phyloP scores from a whole-genome alignment of 2,113 vertebrate genomes.

The Phocoena phocoena region DNA sequence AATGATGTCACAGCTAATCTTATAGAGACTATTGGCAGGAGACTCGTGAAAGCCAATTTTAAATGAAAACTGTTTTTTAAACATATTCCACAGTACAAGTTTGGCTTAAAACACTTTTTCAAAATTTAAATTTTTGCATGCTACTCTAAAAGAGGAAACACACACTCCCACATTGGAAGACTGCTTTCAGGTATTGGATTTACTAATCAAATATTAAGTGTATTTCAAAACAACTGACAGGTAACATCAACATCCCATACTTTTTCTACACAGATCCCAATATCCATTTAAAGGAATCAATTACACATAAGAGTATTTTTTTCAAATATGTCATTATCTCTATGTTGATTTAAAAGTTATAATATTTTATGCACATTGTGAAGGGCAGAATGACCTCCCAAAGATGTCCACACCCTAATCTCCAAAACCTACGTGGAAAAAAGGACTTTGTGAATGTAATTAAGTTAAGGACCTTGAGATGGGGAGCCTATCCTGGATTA shows the following conservation, averaged over 20 bases:
- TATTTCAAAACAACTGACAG: constrained; percentile 1
- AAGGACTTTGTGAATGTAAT: not conserved
- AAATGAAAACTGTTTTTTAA: constrained; percentile 58
- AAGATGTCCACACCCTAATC: not conserved
- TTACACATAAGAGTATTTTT: not conserved
- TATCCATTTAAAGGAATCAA: not conserved
- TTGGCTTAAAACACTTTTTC: constrained; percentile 5
- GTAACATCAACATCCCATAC: not conserved
- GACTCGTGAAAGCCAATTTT: constrained; percentile 21
- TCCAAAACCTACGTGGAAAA: not conserved
- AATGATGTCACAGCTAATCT: constrained; percentile 5
- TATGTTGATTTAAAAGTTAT: not conserved
- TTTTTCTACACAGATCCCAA: not conserved
- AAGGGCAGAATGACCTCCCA: not conserved
- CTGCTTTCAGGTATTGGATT: not conserved
- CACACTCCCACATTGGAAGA: not conserved
- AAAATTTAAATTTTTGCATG: not conserved
- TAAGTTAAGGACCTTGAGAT: not conserved
- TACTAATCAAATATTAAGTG: not conserved
- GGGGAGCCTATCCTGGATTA: not conserved
- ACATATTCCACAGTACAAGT: not conserved
- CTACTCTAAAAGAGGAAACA: not conserved
- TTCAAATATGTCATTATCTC: not conserved
- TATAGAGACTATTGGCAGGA: not conserved
- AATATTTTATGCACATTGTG: not conserved